Conservation (phyloP, 2,888 invertebrate species). For the Sphinx pinastri region DNA sequence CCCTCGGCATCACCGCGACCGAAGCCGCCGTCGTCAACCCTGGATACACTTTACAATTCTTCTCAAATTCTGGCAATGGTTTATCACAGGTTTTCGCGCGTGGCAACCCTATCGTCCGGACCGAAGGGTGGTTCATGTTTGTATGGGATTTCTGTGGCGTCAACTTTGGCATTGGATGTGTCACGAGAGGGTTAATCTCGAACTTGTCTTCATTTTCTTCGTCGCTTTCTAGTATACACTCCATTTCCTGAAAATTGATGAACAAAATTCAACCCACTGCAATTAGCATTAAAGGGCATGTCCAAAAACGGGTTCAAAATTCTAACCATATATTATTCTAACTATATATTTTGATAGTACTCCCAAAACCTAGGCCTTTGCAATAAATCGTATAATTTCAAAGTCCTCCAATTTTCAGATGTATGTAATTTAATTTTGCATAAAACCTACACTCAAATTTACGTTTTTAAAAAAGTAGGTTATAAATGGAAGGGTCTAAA, state of each 20-base stretch:
- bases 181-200: constrained; percentile 75
- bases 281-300: too few species aligned
- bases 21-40: constrained; percentile 76
- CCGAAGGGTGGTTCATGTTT: constrained; percentile 77
- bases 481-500: too few species aligned
- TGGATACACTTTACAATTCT: constrained; percentile 53
- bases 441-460: too few species aligned
- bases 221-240: constrained; percentile 87
- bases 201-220: constrained; percentile 85
- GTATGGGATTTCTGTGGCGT: constrained; percentile 68
- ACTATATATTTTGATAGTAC: too few species aligned
- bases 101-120: constrained; percentile 71
- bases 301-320: too few species aligned
- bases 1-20: constrained; percentile 76
- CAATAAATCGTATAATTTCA: too few species aligned
- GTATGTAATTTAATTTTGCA: too few species aligned
- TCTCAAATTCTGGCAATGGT: constrained; percentile 73
- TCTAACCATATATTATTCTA: too few species aligned
- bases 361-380: too few species aligned
- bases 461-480: too few species aligned
- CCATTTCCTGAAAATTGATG: constrained; percentile 84
- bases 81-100: constrained; percentile 79
- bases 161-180: constrained; percentile 65
- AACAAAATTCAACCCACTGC: too few species aligned
- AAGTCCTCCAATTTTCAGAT: too few species aligned